Evolutionary conservation across 2,797 vertebrate genomes (phyloP), one percentile per base, ranked within the genome.

Genomic region (Jordanella pulchra): DNA sequence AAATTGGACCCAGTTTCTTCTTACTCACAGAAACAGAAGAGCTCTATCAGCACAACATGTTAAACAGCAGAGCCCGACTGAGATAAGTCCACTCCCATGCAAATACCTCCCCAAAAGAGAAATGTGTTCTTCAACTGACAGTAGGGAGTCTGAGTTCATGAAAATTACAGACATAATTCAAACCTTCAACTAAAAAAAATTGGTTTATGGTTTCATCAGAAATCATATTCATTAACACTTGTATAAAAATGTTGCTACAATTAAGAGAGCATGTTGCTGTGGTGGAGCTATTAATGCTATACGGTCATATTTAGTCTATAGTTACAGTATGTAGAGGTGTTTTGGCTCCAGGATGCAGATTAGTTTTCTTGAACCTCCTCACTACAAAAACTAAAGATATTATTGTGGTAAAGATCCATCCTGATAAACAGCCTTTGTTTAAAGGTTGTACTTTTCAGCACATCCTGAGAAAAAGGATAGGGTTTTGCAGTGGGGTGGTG

Each of bases 81-180:
- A 84, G 74, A 82, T 73, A 61, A 71, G 44, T 51, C 56, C 39
- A 51, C 67, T 67, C 45, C 30, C 27, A 90, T 91, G 88, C 90
- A 93, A 95, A 94, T 92, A 73, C 23, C 23, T 30, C 45, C 21
- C 60, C 28, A 21, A 63, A 69, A 68, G 55, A 48, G 56, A 17
- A 75, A 79, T 69, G 45, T 83, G 70, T 65, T 76, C 30, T 83
- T 72, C 68, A 71, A 61, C 45, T 78, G 27, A 74, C 65, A 54
- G 53, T 50, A 67, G 79, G 53, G 47, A 45, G 45, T 68, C 27
- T 66, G 65, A 73, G 14, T 51, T 76, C 53, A 65, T 12, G 35
- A 21, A 72, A 30, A 89, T 92, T 90, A 85, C 82, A 84, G 81
- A 44, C 13, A 70, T 17, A 23, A 71, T 45, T 55, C 67, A 72